phyloP scores from a whole-genome alignment of 2,797 vertebrate species.

The Bryconaethiops microstoma region DNA sequence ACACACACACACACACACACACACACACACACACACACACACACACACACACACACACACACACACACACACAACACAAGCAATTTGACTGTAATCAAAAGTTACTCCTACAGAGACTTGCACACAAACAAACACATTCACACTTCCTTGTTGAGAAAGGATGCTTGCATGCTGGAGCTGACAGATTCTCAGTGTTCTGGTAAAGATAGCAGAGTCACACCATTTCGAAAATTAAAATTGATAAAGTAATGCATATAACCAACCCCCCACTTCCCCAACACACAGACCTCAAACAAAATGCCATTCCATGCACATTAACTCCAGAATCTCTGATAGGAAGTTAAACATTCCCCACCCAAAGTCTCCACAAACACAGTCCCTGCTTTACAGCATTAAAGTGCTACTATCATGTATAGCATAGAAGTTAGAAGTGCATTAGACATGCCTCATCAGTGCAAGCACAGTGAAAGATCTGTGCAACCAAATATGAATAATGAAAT shows the following conservation, averaged over 20 bases:
- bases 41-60: background rate
- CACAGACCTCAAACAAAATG: background rate
- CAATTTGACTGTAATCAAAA: background rate
- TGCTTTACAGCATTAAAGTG: background rate
- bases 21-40: background rate
- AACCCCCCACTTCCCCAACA: background rate
- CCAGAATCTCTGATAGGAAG: constrained; percentile 5
- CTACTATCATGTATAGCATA: background rate
- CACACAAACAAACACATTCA: background rate
- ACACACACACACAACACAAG: background rate
- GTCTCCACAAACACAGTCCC: background rate
- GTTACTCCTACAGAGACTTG: background rate
- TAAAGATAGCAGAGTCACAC: background rate
- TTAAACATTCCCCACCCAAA: background rate
- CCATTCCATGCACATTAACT: background rate
- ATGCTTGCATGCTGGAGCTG: background rate
- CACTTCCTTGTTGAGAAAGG: background rate
- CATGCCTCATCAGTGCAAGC: background rate
- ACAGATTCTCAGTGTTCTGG: background rate
- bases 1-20: background rate
- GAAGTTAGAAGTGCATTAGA: too few species aligned
- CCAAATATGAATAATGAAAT: background rate
- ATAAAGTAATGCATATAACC: background rate
- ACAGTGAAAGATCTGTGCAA: background rate
- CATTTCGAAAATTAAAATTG: background rate